phyloP scores from a whole-genome alignment of 2,113 vertebrate species.

The Calidris pygmaea region DNA sequence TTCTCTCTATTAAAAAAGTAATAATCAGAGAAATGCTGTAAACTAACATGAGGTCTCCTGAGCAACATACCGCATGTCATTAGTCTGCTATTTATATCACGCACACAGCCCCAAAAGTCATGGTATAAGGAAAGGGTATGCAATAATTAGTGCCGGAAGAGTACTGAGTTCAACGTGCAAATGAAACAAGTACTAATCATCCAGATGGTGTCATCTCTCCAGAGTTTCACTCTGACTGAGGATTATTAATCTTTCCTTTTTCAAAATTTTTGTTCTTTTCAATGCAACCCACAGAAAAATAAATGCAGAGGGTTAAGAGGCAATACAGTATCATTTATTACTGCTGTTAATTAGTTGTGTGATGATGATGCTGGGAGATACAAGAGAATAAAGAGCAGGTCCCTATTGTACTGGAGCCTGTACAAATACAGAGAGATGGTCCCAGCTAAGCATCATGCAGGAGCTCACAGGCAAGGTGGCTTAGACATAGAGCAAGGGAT shows the following conservation, averaged over 20 bases:
- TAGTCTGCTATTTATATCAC: constrained; percentile 69
- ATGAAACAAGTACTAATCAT: constrained; percentile 69
- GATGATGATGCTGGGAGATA: background rate
- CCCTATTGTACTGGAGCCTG: background rate
- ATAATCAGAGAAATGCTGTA: constrained; percentile 62
- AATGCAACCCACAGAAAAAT: constrained; percentile 20
- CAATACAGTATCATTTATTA: constrained; percentile 26
- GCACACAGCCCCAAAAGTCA: constrained; percentile 60
- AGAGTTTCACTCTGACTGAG: constrained; percentile 7
- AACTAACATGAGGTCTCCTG: constrained; percentile 60
- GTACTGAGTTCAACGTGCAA: constrained; percentile 56
- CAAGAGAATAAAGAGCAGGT: background rate
- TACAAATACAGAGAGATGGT: background rate
- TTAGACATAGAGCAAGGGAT: background rate
- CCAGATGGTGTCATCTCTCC: constrained; percentile 65
- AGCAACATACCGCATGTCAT: constrained; percentile 66
- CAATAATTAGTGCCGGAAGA: constrained; percentile 70
- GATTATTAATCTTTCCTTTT: constrained; percentile 36
- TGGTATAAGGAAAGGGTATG: constrained; percentile 59
- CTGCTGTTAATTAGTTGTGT: constrained; percentile 31
- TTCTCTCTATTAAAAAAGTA: constrained; percentile 61
- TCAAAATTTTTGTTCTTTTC: background rate
- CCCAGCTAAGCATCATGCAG: background rate
- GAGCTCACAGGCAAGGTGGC: background rate
- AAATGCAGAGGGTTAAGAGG: constrained; percentile 32